Evolutionary conservation across 2,113 vertebrate species (phyloP).

Genomic region (Cyprinodon tularosa): DNA sequence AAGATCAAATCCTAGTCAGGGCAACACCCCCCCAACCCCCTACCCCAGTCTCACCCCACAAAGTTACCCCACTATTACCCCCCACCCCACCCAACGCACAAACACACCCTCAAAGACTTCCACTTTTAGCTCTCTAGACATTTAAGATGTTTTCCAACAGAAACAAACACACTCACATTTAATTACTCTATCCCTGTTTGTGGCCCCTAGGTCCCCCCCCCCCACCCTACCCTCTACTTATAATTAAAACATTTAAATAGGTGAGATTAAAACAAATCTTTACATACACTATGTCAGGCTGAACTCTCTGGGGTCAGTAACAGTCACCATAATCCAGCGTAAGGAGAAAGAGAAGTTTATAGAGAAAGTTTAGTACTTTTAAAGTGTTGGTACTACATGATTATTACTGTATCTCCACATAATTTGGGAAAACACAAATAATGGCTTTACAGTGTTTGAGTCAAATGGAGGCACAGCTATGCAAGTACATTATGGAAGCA

Average conservation of each 20-base stretch:
- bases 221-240: no score
- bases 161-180: neutral
- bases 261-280: neutral
- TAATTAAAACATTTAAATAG: no score
- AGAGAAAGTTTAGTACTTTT: neutral
- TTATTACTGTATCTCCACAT: no score
- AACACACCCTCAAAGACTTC: slow-evolving; percentile 1
- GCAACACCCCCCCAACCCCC: slow-evolving; percentile 33
- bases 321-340: neutral
- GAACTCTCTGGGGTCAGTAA: neutral
- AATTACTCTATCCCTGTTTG: neutral
- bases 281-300: neutral
- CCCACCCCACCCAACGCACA: no score
- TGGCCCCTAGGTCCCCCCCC: neutral
- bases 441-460: no score
- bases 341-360: neutral
- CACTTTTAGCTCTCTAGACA: slow-evolving; percentile 28
- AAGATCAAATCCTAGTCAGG: slow-evolving; percentile 81
- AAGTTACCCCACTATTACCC: slow-evolving; percentile 20
- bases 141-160: slow-evolving; percentile 50
- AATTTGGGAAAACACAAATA: no score
- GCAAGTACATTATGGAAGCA: no score
- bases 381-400: no score
- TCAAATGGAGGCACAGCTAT: no score
- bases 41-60: slow-evolving; percentile 2